A percentile compares a stretch with the other conserved stretches of the same genome.
phyloP scores from a whole-genome alignment of 2,888 invertebrate genomes.

The Serripes groenlandicus region DNA sequence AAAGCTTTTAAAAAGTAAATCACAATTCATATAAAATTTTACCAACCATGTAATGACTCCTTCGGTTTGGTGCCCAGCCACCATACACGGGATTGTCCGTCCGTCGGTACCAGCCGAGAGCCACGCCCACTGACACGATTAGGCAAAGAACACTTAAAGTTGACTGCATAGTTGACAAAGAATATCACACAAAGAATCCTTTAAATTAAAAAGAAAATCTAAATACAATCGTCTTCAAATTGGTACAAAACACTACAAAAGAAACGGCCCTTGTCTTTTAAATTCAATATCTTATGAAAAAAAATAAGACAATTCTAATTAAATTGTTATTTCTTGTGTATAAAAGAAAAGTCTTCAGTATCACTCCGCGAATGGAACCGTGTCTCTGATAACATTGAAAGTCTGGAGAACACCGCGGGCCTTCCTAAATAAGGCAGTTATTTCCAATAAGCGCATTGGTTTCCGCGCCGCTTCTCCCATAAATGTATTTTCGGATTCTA shows the following conservation, averaged over 20 bases:
- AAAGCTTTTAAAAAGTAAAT: no score
- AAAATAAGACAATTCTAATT: no score
- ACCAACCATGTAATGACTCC: slow-evolving; percentile 36
- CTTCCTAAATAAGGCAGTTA: slow-evolving; percentile 24
- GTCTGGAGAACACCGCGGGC: background rate
- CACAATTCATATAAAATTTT: no score
- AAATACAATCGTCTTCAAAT: no score
- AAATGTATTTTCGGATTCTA: slow-evolving; percentile 37
- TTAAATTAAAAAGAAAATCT: background rate
- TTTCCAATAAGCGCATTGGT: slow-evolving; percentile 32
- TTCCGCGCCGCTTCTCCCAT: slow-evolving; percentile 25
- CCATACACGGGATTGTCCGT: slow-evolving; percentile 55
- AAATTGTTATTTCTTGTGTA: no score
- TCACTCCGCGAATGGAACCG: no score
- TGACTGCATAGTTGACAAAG: slow-evolving; percentile 47
- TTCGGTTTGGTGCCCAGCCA: slow-evolving; percentile 50
- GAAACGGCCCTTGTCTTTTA: no score
- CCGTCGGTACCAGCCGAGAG: slow-evolving; percentile 48
- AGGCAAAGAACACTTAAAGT: slow-evolving; percentile 45
- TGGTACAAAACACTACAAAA: no score
- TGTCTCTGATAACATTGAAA: background rate
- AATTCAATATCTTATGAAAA: no score
- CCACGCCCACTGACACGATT: slow-evolving; percentile 27
- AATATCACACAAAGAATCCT: slow-evolving; percentile 5
- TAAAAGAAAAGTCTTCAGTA: no score